phyloP scores from a whole-genome alignment of 2,888 invertebrate species.

The Beris morrisii region DNA sequence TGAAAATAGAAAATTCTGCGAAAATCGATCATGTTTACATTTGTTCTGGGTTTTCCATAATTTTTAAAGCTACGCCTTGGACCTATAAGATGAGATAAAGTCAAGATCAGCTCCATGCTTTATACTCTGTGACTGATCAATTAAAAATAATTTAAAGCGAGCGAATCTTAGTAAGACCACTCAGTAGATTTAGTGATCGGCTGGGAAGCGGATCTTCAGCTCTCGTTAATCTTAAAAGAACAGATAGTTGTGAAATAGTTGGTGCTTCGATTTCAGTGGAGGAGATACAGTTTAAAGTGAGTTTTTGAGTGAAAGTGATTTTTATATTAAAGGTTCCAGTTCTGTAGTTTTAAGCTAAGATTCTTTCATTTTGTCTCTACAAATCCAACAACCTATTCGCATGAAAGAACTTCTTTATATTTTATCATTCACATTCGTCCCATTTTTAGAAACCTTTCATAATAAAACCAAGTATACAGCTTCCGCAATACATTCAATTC shows the following conservation, averaged over 20 bases:
- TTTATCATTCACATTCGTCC: not conserved
- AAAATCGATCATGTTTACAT: too few relatives aligned
- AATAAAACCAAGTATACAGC: not conserved
- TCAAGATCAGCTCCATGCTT: too few relatives aligned
- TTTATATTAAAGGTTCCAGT: not conserved
- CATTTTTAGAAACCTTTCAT: conserved; percentile 26
- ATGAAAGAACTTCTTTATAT: not conserved
- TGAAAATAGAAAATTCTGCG: too few relatives aligned
- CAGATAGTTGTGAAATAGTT: not conserved
- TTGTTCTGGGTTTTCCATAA: too few relatives aligned
- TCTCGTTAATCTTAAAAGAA: too few relatives aligned
- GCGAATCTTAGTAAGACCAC: conserved; percentile 4
- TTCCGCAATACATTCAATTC: not conserved
- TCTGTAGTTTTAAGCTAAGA: not conserved
- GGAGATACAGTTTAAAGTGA: not conserved
- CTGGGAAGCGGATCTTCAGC: conserved; percentile 1
- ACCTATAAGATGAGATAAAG: too few relatives aligned
- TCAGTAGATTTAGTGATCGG: conserved; percentile 14
- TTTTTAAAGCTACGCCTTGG: too few relatives aligned
- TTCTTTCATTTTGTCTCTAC: not conserved
- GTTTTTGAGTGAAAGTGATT: not conserved
- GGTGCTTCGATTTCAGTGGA: not conserved
- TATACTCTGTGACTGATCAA: too few relatives aligned
- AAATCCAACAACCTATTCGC: not conserved
- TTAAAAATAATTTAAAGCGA: not conserved